Base-by-base conservation (phyloP, 92 coral and sea anemone species). In the Palythoa grandis region DNA sequence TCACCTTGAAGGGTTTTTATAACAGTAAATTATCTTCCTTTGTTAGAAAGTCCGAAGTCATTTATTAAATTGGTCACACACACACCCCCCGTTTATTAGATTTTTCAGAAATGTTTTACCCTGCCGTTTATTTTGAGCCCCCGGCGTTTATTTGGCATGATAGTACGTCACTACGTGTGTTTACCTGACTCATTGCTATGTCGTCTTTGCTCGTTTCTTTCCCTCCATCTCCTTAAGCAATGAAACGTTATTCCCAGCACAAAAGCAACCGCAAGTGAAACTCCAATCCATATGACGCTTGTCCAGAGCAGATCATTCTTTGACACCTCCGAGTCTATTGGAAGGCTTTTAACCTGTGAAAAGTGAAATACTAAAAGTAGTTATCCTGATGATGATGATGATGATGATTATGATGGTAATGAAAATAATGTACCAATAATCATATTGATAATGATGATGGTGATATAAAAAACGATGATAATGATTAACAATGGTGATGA, bases 181-280 rank as follows among this genome's bases (percentile, higher is more conserved):
- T 73, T n/a, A 73, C 56, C 56, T n/a, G 29, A 15, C 8, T 2
- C 17, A 11, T 40, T 16, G 2, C 24, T 7, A 43, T 40, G 5
- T 43, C 54, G 23, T 2, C 12, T 72, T 73, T 20, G 29, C 4
- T 43, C 15, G 23, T 17, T n/a, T 43, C 35, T 38, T 73, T 40
- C 40, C 12, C 29, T 43, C 77, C 77, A 38, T 9, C 25, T 73
- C 12, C 57, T 73, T 19, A 73, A 73, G 47, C 37, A 17, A 20
- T 77, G 82, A 54, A 54, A 56, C 1, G 54, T 16, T 5, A 77
- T 17, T 54, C 82, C 82, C 24, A 57, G 17, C 13, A 77, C 67
- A 23, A 77, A 17, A 56, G 69, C 82, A 4, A 38, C 82, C 47
- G 47, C 68, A 8, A 77, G 52, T 25, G 37, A 24, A 77, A 54